Base-by-base conservation (phyloP, 2,888 invertebrate genomes). In the Lithophane ornitopus region DNA sequence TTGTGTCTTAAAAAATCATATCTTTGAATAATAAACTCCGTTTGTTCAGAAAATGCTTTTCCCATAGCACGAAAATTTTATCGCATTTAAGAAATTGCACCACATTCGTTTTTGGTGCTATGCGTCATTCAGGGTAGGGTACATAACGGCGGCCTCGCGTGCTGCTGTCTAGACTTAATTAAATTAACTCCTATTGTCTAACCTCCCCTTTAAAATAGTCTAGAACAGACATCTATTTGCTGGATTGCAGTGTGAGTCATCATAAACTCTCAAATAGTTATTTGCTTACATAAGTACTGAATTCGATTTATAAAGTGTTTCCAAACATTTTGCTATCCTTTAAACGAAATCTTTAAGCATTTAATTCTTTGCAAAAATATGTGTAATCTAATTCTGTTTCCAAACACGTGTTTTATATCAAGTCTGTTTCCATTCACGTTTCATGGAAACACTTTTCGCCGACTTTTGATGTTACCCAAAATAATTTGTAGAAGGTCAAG, bases 121-220 rank as follows among this genome's bases (percentile, higher is more conserved):
- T 78, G 71, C 79, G 79, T 70, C 75, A 82, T 66, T 70, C 22
- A 34, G 70, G 59, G 59, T n/a, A 19, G 62, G 52, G 61, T 41
- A 52, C 44, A 44, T 44, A 72, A 74, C 61, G 12, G 74, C 66
- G 56, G 28, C 56, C 46, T 79, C 26, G 75, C 75, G 82, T 79
- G 82, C 52, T 54, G 12, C 34, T 41, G 58, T 74, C 67, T 70
- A 78, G 61, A 41, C 66, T 52, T 54, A 69, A 81, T 78, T 63
- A 0, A 63, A 59, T 82, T 75, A 61, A 59, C 62, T 62, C 28
- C n/a, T 44, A 14, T 52, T 70, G 22, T 46, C 28, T 70, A 2
- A 80, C 56, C 46, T 66, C 4, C 9, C 11, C 34, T 6, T 58
- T n/a, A 34, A 34, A 34, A 34, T 34, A 49, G 26, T 61, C 67